Percentiles rank a stretch among this genome's conserved stretches.
These are phyloP conservation scores for Actenoides lindsayi DNA, from an alignment of 2,113 vertebrate species.

Conservation along the genomic window DNA sequence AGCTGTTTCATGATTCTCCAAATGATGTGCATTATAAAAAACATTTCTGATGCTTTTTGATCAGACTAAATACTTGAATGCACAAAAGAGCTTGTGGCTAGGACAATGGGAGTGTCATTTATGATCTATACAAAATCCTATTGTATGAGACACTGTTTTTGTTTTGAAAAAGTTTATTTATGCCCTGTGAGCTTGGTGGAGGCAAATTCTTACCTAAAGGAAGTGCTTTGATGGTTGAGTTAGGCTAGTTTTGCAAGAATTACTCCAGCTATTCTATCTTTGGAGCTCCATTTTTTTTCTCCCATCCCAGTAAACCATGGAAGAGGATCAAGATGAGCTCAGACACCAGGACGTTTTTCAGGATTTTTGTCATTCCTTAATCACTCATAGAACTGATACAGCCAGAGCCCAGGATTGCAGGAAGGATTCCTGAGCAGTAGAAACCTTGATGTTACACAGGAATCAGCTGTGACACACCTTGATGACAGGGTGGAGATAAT, in stretches of 20 bases:
- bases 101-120: conserved; percentile 8
- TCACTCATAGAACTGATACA: conserved; percentile 36
- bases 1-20: neutral
- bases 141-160: conserved; percentile 57
- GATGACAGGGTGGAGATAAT: conserved; percentile 68
- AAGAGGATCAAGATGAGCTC: conserved; percentile 24
- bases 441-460: conserved; percentile 59
- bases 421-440: conserved; percentile 38
- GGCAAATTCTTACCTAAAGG: conserved; percentile 64
- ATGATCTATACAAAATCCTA: conserved; percentile 22
- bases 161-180: conserved; percentile 46
- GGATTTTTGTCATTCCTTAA: conserved; percentile 64
- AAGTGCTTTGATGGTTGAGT: conserved; percentile 64
- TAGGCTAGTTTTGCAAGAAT: conserved; percentile 71
- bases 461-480: conserved; percentile 64
- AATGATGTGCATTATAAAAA: neutral
- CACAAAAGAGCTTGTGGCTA: neutral
- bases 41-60: neutral
- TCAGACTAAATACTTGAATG: neutral
- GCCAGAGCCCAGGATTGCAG: conserved; percentile 1
- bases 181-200: conserved; percentile 43
- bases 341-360: conserved; percentile 7
- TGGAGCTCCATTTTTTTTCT: conserved; percentile 41
- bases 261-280: conserved; percentile 44
- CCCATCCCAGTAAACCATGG: neutral